Evolutionary conservation across 2,888 invertebrate genomes (phyloP).

Genomic region (Heteromyza rotundicornis): DNA sequence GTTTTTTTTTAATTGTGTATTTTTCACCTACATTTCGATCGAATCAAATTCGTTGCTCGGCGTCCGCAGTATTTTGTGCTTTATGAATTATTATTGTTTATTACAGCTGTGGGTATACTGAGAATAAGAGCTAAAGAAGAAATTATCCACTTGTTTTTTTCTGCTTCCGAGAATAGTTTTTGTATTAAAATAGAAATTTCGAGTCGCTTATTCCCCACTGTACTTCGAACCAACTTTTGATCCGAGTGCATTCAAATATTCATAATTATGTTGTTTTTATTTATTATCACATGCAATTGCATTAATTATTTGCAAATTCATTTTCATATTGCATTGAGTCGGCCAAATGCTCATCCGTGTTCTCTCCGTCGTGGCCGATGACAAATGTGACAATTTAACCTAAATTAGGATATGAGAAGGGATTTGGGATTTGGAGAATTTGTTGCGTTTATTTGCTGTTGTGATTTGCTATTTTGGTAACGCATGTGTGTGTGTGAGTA

Average conservation of each 20-base stretch:
- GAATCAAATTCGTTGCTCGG: background rate
- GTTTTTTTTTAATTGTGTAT: background rate
- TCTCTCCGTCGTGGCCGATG: background rate
- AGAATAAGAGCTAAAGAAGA: too few species aligned
- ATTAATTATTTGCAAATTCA: constrained; percentile 22
- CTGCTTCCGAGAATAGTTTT: too few species aligned
- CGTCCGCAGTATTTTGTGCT: background rate
- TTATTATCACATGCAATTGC: constrained; percentile 19
- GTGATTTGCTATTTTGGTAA: too few species aligned
- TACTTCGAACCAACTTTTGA: too few species aligned
- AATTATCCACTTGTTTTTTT: too few species aligned
- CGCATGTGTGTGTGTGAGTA: too few species aligned
- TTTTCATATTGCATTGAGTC: background rate
- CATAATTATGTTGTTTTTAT: constrained; percentile 13
- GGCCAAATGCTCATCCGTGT: background rate
- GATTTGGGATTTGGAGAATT: too few species aligned
- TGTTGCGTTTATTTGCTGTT: too few species aligned
- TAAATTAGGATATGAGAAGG: too few species aligned
- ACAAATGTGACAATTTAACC: constrained; percentile 26
- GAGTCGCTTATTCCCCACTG: too few species aligned
- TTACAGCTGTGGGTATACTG: background rate
- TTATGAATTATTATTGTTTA: background rate
- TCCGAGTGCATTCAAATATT: background rate
- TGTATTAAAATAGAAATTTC: too few species aligned
- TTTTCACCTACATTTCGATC: background rate